Evolutionary conservation across 1,140 invertebrate species (phyloP), one percentile per base, ranked within the genome.

Genomic region (Philotrypesis tridentata): DNA sequence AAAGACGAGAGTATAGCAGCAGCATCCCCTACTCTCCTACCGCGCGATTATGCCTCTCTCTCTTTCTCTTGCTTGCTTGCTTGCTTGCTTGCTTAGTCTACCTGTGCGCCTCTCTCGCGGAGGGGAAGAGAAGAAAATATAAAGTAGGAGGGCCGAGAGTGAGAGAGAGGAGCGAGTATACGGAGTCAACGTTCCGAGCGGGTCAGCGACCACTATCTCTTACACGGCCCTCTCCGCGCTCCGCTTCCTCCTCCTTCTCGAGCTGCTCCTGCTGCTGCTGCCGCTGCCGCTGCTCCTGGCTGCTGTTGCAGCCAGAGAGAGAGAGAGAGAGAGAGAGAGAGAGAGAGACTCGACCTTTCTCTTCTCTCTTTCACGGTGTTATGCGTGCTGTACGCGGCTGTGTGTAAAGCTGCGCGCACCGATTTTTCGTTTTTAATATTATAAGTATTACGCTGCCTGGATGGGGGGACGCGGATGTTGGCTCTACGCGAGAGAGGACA

Each of bases 121-220:
- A n/a, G 77, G 40, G 63, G 68, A 23, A 8, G 11, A 17, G n/a
- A 33, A 29, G 43, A 33, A 78, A 78, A 48, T 68, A 68, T 68
- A 78, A 68, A 67, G 65, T 55, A 33, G 40, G 37, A 27, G 37
- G 27, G 29, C 40, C 27, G 76, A 9, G 43, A 48, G 48, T 33
- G 78, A 61, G 55, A 37, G 70, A 31, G 55, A 65, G 70, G 31
- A 60, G 40, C 67, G 27, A 67, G 76, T 73, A 37, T 70, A 60
- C 88, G 90, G 90, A 92, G 91, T 92, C 91, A 92, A 92, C 90
- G 91, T 92, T 92, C 91, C 90, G 88, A 89, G 85, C 89, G 88
- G 91, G 91, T 92, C 91, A 92, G 89, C 90, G 91, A 92, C 91
- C 91, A 92, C 88, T 85, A 87, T 89, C 86, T 89, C 84, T 83